Evolutionary conservation across 2,888 invertebrate species (phyloP).

Genomic region (Apotomis turbidana): DNA sequence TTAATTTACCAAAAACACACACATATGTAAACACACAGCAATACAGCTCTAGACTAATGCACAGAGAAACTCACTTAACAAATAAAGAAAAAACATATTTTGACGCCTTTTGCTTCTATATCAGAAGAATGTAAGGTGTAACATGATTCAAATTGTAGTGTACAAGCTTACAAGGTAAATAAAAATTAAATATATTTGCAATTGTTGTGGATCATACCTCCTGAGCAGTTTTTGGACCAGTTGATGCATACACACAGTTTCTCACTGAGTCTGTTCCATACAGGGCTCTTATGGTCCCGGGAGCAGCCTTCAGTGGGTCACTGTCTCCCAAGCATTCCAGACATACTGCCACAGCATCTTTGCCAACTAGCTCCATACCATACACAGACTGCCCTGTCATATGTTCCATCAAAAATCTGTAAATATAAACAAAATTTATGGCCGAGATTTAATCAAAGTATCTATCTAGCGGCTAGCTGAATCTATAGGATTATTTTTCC

Average conservation of each 20-base stretch:
- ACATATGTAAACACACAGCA: too few relatives aligned
- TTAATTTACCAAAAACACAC: too few relatives aligned
- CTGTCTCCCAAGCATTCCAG: constrained; percentile 84
- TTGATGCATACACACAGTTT: constrained; percentile 88
- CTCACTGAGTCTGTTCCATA: constrained; percentile 87
- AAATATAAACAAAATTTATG: constrained; percentile 31
- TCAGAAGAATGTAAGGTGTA: too few relatives aligned
- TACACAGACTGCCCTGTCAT: constrained; percentile 87
- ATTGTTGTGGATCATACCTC: constrained; percentile 58
- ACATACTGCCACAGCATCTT: constrained; percentile 86
- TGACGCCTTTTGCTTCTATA: too few relatives aligned
- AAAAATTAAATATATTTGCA: too few relatives aligned
- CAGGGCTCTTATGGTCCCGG: constrained; percentile 85
- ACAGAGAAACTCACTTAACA: too few relatives aligned
- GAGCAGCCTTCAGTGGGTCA: constrained; percentile 85
- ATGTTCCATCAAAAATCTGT: constrained; percentile 85
- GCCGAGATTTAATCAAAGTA: not conserved
- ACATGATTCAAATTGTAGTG: too few relatives aligned
- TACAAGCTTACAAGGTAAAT: too few relatives aligned
- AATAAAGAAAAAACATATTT: too few relatives aligned
- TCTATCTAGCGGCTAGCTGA: too few relatives aligned
- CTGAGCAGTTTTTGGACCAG: constrained; percentile 79
- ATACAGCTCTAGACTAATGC: too few relatives aligned
- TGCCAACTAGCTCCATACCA: constrained; percentile 89
- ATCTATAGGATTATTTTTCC: too few relatives aligned